These are phyloP conservation scores for Mungos mungo DNA, from an alignment of 2,113 vertebrate genomes.

Conservation along the genomic window DNA sequence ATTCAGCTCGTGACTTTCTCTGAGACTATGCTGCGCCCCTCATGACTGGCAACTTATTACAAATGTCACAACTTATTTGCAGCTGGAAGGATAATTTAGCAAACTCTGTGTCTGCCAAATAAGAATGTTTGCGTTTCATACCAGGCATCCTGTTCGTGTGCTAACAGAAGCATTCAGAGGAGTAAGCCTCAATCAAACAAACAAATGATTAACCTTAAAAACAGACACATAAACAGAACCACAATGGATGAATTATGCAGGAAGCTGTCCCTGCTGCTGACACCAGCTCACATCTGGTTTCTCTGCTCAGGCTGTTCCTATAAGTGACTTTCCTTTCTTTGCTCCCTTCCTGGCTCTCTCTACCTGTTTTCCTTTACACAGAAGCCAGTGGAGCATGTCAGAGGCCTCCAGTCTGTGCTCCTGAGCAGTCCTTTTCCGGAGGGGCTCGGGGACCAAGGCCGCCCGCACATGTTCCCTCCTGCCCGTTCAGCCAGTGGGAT, in stretches of 20 bases:
- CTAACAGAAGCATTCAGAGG: slow-evolving; percentile 47
- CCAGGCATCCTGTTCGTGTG: slow-evolving; percentile 43
- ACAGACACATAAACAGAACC: slow-evolving; percentile 58
- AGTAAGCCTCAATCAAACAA: slow-evolving; percentile 57
- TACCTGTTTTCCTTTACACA: slow-evolving; percentile 59
- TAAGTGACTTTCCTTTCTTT: slow-evolving; percentile 32
- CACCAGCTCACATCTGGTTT: slow-evolving; percentile 53
- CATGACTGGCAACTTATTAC: slow-evolving; percentile 67
- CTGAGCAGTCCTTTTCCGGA: not conserved
- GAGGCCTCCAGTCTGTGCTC: slow-evolving; percentile 43
- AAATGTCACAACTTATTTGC: slow-evolving; percentile 74
- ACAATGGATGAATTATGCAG: slow-evolving; percentile 48
- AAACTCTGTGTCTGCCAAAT: slow-evolving; percentile 55
- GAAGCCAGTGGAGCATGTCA: slow-evolving; percentile 44
- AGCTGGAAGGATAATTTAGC: slow-evolving; percentile 73
- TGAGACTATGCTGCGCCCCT: not conserved
- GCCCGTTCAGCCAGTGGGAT: not conserved
- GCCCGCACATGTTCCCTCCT: not conserved
- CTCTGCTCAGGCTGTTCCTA: slow-evolving; percentile 27
- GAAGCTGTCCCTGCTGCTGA: not conserved
- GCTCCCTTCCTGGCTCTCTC: slow-evolving; percentile 43
- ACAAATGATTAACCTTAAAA: slow-evolving; percentile 74
- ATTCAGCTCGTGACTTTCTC: not conserved
- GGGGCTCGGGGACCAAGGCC: not conserved
- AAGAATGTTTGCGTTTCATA: slow-evolving; percentile 63